Percentiles rank a stretch among this genome's conserved stretches.
phyloP scores from a whole-genome alignment of 2,888 invertebrate species.

The Nemotelus pantherinus region DNA sequence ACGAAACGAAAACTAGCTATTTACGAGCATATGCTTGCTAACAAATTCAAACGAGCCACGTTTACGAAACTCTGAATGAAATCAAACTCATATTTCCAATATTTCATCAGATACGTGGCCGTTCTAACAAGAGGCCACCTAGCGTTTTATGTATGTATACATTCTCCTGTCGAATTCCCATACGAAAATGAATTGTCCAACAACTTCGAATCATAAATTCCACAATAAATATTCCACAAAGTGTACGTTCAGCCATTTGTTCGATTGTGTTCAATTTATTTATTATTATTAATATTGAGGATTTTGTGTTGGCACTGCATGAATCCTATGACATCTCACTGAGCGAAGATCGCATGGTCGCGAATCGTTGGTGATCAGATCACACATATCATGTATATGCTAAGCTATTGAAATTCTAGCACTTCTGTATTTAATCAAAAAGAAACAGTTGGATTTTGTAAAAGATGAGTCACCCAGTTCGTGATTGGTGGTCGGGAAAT shows the following conservation, averaged over 20 bases:
- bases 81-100: not conserved
- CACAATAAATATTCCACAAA: conserved; percentile 53
- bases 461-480: no score
- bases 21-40: no score
- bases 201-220: conserved; percentile 54
- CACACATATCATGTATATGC: not conserved
- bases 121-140: conserved; percentile 50
- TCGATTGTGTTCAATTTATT: not conserved
- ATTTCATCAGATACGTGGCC: not conserved
- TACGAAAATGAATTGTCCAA: conserved; percentile 54
- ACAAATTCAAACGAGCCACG: not conserved
- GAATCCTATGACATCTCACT: not conserved
- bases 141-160: conserved; percentile 54
- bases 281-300: not conserved
- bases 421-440: conserved; percentile 6
- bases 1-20: not conserved
- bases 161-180: conserved; percentile 53
- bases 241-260: conserved; percentile 42
- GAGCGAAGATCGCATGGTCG: not conserved
- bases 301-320: not conserved
- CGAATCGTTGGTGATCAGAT: not conserved
- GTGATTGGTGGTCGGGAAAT: no score
- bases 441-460: not conserved
- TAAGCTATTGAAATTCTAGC: not conserved
- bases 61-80: not conserved